phyloP scores from a whole-genome alignment of 2,888 invertebrate species.

The Ectemnius cavifrons region DNA sequence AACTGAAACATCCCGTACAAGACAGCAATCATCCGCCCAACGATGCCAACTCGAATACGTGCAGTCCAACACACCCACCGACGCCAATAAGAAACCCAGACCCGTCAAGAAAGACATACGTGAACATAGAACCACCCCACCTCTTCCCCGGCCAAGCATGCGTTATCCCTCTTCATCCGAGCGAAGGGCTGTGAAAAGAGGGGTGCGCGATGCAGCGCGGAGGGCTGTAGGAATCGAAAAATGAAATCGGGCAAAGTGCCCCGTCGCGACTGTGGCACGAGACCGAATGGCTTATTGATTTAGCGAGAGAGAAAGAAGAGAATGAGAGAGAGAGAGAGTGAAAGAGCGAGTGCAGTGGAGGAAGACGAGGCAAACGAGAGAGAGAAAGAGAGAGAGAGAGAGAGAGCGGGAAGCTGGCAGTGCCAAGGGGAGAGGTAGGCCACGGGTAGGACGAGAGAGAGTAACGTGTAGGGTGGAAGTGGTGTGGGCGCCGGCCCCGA shows the following conservation, averaged over 20 bases:
- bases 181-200: background rate
- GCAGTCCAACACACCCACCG: too few relatives aligned
- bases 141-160: too few relatives aligned
- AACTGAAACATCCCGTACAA: too few relatives aligned
- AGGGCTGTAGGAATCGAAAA: slow-evolving; percentile 23
- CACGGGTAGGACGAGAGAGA: background rate
- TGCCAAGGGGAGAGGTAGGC: too few relatives aligned
- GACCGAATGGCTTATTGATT: slow-evolving; percentile 63
- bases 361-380: slow-evolving; percentile 24
- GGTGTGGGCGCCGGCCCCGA: slow-evolving; percentile 21
- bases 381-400: slow-evolving; percentile 20
- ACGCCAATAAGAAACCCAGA: too few relatives aligned
- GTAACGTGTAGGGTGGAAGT: slow-evolving; percentile 16
- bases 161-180: too few relatives aligned
- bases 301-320: slow-evolving; percentile 53
- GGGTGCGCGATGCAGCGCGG: background rate
- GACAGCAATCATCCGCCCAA: too few relatives aligned
- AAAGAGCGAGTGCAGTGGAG: slow-evolving; percentile 25
- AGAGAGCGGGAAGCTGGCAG: too few relatives aligned
- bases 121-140: too few relatives aligned
- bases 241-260: slow-evolving; percentile 50
- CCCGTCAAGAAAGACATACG: too few relatives aligned
- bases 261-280: slow-evolving; percentile 47
- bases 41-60: too few relatives aligned
- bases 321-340: slow-evolving; percentile 15